A percentile compares a stretch with the other conserved stretches of the same genome.
Conservation (phyloP, 2,797 vertebrate genomes). For the Streptopelia turtur region DNA sequence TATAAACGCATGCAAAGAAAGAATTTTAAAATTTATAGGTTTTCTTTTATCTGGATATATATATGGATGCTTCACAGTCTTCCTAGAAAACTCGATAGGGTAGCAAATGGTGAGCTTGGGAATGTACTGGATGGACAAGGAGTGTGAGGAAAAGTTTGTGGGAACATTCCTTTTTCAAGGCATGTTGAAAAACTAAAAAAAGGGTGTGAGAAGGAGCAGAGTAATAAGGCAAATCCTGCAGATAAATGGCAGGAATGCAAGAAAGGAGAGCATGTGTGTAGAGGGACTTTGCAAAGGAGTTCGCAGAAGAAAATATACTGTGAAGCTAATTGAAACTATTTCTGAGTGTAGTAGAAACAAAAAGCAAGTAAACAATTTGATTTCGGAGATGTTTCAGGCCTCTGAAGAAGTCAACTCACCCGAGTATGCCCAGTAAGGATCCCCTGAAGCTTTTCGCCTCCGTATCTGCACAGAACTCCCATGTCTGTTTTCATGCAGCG, state of each 20-base stretch:
- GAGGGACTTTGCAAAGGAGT: not conserved
- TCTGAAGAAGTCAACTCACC: conserved; percentile 80
- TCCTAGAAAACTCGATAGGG: not conserved
- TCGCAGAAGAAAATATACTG: not conserved
- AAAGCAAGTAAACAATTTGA: not conserved
- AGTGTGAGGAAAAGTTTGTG: not conserved
- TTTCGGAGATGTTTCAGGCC: not conserved
- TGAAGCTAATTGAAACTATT: not conserved
- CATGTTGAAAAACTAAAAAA: not conserved
- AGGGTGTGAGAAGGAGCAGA: not conserved
- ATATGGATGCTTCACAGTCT: not conserved
- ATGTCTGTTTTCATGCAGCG: conserved; percentile 80
- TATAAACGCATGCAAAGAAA: not conserved
- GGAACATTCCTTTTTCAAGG: not conserved
- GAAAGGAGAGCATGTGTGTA: not conserved
- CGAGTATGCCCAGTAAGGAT: conserved; percentile 96
- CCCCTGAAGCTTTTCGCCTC: conserved; percentile 86
- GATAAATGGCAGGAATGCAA: not conserved
- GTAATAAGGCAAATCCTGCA: not conserved
- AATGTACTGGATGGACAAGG: not conserved
- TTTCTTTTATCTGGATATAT: not conserved
- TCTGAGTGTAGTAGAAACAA: not conserved
- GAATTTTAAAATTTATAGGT: not conserved
- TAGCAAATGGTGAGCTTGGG: not conserved
- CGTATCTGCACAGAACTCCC: conserved; percentile 82